These are phyloP conservation scores for Monodelphis domestica DNA, from an alignment of 2,797 vertebrate genomes.

Conservation along the genomic window DNA sequence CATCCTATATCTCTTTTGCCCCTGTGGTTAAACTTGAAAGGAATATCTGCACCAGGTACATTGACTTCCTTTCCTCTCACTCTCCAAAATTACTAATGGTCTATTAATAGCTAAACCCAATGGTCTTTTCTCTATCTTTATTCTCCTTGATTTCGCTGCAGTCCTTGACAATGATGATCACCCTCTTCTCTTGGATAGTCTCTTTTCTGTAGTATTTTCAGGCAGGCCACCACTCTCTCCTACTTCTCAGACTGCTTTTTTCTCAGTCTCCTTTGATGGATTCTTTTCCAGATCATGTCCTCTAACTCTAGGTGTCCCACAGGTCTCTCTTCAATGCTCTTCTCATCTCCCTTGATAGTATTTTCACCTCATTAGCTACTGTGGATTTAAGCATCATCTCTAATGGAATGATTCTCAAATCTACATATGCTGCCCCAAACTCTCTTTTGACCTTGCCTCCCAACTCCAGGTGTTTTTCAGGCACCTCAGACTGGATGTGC, in stretches of 20 bases:
- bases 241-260: not conserved
- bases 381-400: not conserved
- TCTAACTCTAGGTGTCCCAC: not conserved
- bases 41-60: not conserved
- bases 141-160: not conserved
- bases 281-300: not conserved
- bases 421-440: not conserved
- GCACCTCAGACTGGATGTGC: not conserved
- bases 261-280: not conserved
- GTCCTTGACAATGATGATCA: not conserved
- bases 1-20: not conserved
- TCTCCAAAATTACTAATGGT: not conserved
- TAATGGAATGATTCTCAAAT: not conserved
- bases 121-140: not conserved
- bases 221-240: not conserved
- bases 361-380: not conserved
- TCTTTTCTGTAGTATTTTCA: not conserved
- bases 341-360: not conserved
- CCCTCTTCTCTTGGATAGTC: not conserved
- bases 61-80: not conserved
- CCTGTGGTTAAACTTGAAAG: not conserved
- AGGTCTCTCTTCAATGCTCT: not conserved
- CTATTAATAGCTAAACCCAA: not conserved
- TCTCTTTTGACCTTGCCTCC: not conserved
- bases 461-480: not conserved